These are phyloP conservation scores for Aphis craccivora DNA, from an alignment of 1,140 invertebrate species.

Conservation along the genomic window DNA sequence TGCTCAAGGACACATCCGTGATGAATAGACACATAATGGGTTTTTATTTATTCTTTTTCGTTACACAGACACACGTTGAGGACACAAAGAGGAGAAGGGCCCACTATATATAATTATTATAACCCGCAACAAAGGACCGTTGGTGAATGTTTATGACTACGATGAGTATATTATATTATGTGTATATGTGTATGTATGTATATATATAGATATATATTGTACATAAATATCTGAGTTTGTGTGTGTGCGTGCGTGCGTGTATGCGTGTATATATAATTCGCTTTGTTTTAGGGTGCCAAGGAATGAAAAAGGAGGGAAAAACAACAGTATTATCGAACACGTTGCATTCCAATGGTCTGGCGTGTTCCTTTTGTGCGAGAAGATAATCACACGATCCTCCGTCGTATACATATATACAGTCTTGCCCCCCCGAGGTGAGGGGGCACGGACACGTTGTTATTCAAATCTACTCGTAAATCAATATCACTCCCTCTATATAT, in stretches of 20 bases:
- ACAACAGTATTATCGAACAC: conserved; percentile 40
- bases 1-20: conserved; percentile 34
- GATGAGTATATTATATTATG: conserved; percentile 4
- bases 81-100: conserved; percentile 40
- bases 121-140: conserved; percentile 36
- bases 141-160: conserved; percentile 42
- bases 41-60: conserved; percentile 44
- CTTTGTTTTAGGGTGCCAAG: conserved; percentile 55
- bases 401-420: neutral
- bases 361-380: conserved; percentile 50
- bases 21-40: conserved; percentile 29
- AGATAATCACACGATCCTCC: conserved; percentile 50
- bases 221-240: neutral
- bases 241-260: neutral
- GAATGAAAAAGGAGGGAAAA: conserved; percentile 21
- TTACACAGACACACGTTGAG: neutral
- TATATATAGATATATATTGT: neutral
- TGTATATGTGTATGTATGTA: neutral
- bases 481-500: conserved; percentile 39
- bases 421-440: conserved; percentile 45
- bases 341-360: conserved; percentile 43
- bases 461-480: conserved; percentile 55
- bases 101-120: conserved; percentile 30
- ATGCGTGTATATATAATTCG: conserved; percentile 8
- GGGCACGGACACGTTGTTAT: conserved; percentile 47